These are phyloP conservation scores for Hyposoter dolosus DNA, from an alignment of 2,888 invertebrate genomes.

Conservation along the genomic window DNA sequence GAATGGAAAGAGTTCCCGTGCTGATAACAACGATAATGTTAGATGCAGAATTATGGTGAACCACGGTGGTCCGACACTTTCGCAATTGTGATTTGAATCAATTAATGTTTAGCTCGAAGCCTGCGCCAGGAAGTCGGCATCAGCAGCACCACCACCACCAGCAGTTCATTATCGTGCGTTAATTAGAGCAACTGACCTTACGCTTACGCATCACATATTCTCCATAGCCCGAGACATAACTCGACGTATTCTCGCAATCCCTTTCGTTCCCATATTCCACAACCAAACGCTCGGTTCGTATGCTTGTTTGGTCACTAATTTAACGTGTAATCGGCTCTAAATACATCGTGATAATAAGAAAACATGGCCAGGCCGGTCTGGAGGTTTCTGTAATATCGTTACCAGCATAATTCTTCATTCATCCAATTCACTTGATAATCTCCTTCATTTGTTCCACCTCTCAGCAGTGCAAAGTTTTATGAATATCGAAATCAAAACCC, in stretches of 20 bases:
- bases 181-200: slow-evolving; percentile 77
- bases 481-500: not conserved
- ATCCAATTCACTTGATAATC: not conserved
- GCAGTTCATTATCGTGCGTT: slow-evolving; percentile 82
- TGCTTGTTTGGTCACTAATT: slow-evolving; percentile 32
- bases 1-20: not conserved
- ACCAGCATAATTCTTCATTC: not conserved
- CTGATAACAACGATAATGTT: slow-evolving; percentile 26
- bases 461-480: not conserved
- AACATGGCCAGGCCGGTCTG: not conserved
- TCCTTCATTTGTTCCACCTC: not conserved
- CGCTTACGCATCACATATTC: slow-evolving; percentile 66
- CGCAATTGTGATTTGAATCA: slow-evolving; percentile 80
- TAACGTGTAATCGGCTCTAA: slow-evolving; percentile 21
- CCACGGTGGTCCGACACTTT: slow-evolving; percentile 41
- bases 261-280: slow-evolving; percentile 76
- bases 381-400: not conserved
- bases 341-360: slow-evolving; percentile 27
- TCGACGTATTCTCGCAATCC: slow-evolving; percentile 63
- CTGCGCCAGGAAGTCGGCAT: slow-evolving; percentile 11
- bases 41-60: slow-evolving; percentile 32
- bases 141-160: slow-evolving; percentile 61
- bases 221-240: slow-evolving; percentile 56
- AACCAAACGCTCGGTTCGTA: slow-evolving; percentile 65
- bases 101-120: slow-evolving; percentile 78